Conservation (phyloP, 2,113 vertebrate genomes). For the Cyprinodon brontotheroides region DNA sequence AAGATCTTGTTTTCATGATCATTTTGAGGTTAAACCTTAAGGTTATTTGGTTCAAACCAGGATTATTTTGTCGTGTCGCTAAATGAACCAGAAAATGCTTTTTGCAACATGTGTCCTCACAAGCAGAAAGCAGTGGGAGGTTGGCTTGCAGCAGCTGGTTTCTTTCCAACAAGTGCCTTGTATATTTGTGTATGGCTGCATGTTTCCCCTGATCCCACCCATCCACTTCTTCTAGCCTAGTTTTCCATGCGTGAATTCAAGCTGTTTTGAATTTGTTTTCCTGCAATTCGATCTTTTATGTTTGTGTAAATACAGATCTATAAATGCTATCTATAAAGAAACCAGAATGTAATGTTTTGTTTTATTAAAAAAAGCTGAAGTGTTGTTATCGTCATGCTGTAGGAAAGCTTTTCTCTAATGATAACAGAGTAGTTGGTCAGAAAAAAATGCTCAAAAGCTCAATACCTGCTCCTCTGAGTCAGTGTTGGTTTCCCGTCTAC, state of each 20-base stretch:
- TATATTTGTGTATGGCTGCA: slow-evolving; percentile 15
- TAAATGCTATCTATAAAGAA: too few species aligned
- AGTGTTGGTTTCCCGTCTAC: too few species aligned
- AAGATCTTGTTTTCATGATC: neutral
- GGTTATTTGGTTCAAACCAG: neutral
- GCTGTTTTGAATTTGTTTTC: neutral
- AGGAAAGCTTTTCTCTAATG: too few species aligned
- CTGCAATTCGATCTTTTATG: neutral
- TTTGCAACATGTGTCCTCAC: neutral
- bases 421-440: too few species aligned
- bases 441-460: too few species aligned
- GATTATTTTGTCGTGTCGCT: neutral
- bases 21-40: neutral
- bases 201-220: neutral
- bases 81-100: neutral
- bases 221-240: neutral
- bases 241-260: neutral
- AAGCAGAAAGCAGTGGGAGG: neutral
- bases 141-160: slow-evolving; percentile 50
- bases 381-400: too few species aligned
- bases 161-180: slow-evolving; percentile 23
- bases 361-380: too few species aligned
- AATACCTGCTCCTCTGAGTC: too few species aligned
- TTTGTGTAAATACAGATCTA: neutral
- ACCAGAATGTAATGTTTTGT: too few species aligned